Evolutionary conservation across 2,113 vertebrate species (phyloP).

Genomic region (Ictidomys tridecemlineatus): DNA sequence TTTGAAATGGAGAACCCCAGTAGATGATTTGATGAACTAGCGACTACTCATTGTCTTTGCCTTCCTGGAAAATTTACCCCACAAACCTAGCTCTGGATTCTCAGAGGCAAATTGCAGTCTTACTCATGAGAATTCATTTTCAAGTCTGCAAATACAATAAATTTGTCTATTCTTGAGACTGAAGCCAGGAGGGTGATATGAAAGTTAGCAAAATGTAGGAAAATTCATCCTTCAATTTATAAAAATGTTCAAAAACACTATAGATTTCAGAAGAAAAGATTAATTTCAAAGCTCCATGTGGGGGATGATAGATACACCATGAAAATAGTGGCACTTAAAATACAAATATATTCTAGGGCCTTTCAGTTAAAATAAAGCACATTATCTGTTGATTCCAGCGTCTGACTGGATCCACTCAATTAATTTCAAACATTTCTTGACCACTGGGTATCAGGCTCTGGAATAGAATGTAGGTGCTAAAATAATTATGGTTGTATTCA

Average conservation of each 20-base stretch:
- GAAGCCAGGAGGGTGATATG: neutral
- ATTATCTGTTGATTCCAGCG: neutral
- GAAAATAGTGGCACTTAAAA: neutral
- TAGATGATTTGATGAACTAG: neutral
- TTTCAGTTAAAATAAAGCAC: neutral
- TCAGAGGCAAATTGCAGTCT: neutral
- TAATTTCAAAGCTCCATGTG: neutral
- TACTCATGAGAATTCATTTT: slow-evolving; percentile 17
- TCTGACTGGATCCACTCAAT: neutral
- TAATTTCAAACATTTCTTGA: slow-evolving; percentile 9
- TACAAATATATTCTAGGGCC: neutral
- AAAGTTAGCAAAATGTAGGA: neutral
- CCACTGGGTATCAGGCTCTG: neutral
- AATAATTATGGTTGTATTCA: neutral
- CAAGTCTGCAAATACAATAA: neutral
- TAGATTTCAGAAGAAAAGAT: neutral
- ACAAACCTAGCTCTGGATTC: neutral
- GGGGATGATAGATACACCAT: neutral
- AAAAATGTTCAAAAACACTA: neutral
- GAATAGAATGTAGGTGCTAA: neutral
- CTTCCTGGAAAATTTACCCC: neutral
- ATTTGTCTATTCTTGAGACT: neutral
- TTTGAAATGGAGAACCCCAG: neutral
- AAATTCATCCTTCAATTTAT: neutral
- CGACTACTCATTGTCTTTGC: neutral